phyloP scores from a whole-genome alignment of 2,113 vertebrate species.

The Oxygymnocypris stewartii region DNA sequence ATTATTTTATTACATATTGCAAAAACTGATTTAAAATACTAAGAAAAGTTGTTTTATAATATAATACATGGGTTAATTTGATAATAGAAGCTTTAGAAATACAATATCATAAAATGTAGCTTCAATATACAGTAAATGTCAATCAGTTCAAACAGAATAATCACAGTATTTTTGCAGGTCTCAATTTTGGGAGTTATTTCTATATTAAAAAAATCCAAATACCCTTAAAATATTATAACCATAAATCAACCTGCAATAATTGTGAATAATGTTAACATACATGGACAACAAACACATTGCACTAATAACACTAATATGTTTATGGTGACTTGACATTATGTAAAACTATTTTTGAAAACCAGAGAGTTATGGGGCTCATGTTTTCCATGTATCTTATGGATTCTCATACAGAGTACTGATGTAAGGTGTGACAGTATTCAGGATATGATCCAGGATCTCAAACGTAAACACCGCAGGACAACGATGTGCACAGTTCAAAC shows the following conservation, averaged over 20 bases:
- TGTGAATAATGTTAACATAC: background rate
- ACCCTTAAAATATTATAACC: background rate
- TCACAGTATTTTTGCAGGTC: background rate
- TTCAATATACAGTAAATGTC: background rate
- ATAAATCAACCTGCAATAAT: background rate
- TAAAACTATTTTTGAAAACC: background rate
- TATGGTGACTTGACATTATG: background rate
- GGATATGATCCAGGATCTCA: background rate
- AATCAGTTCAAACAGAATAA: background rate
- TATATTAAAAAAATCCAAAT: background rate
- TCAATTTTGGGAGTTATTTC: background rate
- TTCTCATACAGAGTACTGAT: background rate
- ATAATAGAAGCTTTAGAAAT: background rate
- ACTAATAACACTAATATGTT: background rate
- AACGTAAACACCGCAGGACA: slow-evolving; percentile 8
- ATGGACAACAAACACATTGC: background rate
- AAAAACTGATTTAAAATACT: background rate
- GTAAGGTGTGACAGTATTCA: background rate
- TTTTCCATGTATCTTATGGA: background rate
- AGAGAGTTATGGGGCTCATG: no score
- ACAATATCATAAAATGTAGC: background rate
- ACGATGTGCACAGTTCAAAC: background rate
- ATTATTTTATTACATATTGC: background rate
- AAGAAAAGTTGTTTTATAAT: background rate
- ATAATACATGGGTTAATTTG: background rate